Conservation (phyloP, 2,113 vertebrate genomes). For the human (Homo sapiens) region GRCh38 chr9:90892501-90893000, state of each 20-base stretch:
- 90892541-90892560: not conserved
- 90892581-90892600: not conserved
- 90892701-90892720: too few relatives aligned
- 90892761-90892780: not conserved
- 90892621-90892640: too few relatives aligned
- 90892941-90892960: not conserved
- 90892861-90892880: not conserved
- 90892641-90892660: not conserved
- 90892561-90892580: rapidly evolving
- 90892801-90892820: too few relatives aligned
- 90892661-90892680: not conserved
- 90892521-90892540: not conserved
- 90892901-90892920: not conserved
- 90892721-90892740: not conserved
- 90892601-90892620: not conserved
- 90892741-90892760: not conserved
- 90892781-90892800: not conserved
- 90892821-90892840: rapidly evolving
- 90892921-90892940: not conserved
- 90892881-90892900: not conserved
- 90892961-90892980: not conserved
- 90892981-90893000: not conserved
- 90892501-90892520: too few relatives aligned
- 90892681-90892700: too few relatives aligned
- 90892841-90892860: not conserved